Evolutionary conservation across 2,797 vertebrate genomes (phyloP), one percentile per base, ranked within the genome.

Genomic region (Neopelma chrysocephalum): DNA sequence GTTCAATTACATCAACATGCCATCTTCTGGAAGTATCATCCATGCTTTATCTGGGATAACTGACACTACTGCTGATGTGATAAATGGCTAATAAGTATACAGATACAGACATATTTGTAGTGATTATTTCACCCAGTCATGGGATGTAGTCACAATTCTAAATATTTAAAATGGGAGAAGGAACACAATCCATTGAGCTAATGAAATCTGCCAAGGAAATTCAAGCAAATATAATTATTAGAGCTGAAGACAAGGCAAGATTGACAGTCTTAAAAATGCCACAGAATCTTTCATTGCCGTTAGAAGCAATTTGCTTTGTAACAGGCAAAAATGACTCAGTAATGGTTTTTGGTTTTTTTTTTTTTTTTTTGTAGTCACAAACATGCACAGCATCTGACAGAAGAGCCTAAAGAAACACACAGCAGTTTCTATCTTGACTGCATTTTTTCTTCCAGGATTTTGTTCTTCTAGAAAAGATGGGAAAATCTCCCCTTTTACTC

Each of bases 171-270:
- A 87, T 19, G 26, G 32, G 15, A 32, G 66, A 89, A 64, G 45
- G 84, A 87, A 89, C 36, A 71, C 71, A 87, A 54, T 89, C 82
- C 34, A 82, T 15, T 90, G 82, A 86, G 69, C 70, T 90, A 79
- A 84, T 90, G 79, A 94, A 90, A 89, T 72, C 70, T 90, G 68
- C 81, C 53, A 92, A 54, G 60, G 66, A 93, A 77, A 80, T 71
- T 91, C 64, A 93, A 93, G 70, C 85, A 95, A 93, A 88, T 92
- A 31, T 5, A 87, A 94, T 94, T 69, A 93, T 75, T 69, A 83
- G 76, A 75, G 56, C 42, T 90, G 90, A 93, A 95, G 60, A 73
- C 73, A 90, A 89, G 88, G 77, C 91, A 94, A 80, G 68, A 82
- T 58, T 73, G 62, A 73, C 91, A 82, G 65, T 76, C 36, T 65